These are phyloP conservation scores for Pantala flavescens DNA, from an alignment of 1,140 invertebrate genomes.

Conservation along the genomic window DNA sequence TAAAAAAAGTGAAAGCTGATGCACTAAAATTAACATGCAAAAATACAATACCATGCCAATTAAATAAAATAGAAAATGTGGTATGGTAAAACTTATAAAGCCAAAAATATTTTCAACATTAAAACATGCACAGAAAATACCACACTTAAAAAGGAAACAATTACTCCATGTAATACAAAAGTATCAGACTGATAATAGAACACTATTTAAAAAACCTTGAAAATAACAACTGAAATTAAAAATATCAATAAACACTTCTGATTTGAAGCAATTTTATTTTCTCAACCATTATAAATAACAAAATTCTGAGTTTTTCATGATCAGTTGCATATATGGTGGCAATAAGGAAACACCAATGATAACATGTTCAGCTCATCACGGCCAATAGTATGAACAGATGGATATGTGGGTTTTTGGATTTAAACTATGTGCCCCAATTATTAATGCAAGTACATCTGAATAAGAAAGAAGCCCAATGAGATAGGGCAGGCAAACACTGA, in stretches of 20 bases:
- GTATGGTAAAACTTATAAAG: conserved; percentile 8
- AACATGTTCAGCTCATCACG: background rate
- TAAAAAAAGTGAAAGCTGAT: conserved; percentile 1
- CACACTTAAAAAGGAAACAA: conserved; percentile 5
- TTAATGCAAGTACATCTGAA: background rate
- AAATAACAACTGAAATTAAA: conserved; percentile 6
- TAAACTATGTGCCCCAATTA: background rate
- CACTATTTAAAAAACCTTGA: conserved; percentile 13
- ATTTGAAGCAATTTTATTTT: background rate
- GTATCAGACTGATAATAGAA: conserved; percentile 7
- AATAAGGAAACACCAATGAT: conserved; percentile 13
- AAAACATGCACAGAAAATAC: background rate
- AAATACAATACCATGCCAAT: background rate
- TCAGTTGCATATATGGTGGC: background rate
- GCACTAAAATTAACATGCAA: background rate
- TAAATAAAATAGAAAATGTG: background rate
- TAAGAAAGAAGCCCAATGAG: background rate
- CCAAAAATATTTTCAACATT: background rate
- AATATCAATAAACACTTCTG: conserved; percentile 7
- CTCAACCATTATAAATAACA: background rate
- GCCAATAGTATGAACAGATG: background rate
- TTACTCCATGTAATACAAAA: background rate
- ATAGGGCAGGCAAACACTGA: background rate
- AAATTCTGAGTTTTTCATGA: background rate
- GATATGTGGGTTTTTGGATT: background rate